Evolutionary conservation across 2,888 invertebrate genomes (phyloP), one percentile per base, ranked within the genome.

Genomic region (Synergus itoensis): DNA sequence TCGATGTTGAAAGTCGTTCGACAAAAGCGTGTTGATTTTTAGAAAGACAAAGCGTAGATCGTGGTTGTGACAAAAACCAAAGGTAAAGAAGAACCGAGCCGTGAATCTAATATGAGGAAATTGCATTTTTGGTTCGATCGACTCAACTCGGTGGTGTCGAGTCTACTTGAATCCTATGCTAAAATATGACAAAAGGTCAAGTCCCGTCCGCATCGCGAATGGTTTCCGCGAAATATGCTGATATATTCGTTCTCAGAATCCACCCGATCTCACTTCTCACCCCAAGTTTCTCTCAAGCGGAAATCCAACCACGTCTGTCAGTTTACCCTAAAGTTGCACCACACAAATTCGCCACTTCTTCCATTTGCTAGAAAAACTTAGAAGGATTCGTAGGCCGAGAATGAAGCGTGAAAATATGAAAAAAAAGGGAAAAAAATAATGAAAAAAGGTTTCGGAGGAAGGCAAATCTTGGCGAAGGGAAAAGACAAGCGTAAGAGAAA

Each of bases 141-240:
- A 73, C 73, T 57, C 53, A 73, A 40, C 21, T 67, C 14, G 28
- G 18, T 43, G 43, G 21, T 67, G 67, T 67, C 12, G 16, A 14
- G 45, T 67, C 53, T 73, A 48, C 48, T 53, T 53, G 48, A 80
- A 80, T 78, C 45, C 28, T 81, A 81, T 79, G 80, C 73, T 82
- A 80, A 79, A 77, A 81, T 82, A 86, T 82, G 82, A 83, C 84
- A 82, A 86, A 83, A 84, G 85, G 84, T 84, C 84, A 85, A 85
- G 83, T 77, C 83, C 77, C 75, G 80, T 53, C 53, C 78, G 76
- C 45, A 41, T 45, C 48, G 75, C 76, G 81, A 80, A 83, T 79
- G 77, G 78, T 84, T 82, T 80, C 79, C 78, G 65, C 79, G 83
- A 82, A 85, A 84, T 85, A 83, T 84, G 84, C 81, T 85, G 85